Conservation (phyloP, 2,888 invertebrate genomes). For the Himalopsyche japonica region DNA sequence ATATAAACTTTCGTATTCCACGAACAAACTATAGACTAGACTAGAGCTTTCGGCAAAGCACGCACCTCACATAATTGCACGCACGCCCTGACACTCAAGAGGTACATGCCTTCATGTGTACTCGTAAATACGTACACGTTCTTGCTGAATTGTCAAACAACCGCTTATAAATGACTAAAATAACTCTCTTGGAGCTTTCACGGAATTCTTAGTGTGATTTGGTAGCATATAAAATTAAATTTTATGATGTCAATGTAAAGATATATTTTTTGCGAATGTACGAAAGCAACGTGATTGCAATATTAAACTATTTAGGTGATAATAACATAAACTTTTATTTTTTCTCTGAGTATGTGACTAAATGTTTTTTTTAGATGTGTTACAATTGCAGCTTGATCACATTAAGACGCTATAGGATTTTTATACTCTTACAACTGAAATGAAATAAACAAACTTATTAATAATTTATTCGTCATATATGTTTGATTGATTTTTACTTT, state of each 20-base stretch:
- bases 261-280: background rate
- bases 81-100: background rate
- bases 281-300: background rate
- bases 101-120: background rate
- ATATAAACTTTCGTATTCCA: too few relatives aligned
- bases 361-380: too few relatives aligned
- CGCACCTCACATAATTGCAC: background rate
- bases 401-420: too few relatives aligned
- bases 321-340: too few relatives aligned
- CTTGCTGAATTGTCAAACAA: background rate
- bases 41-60: background rate
- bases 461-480: too few relatives aligned
- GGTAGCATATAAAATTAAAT: background rate
- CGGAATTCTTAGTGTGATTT: background rate
- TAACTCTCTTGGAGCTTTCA: background rate
- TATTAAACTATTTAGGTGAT: background rate
- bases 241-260: background rate
- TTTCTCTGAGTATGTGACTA: too few relatives aligned
- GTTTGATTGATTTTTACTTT: too few relatives aligned
- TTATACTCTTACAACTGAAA: too few relatives aligned
- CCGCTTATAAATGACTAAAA: background rate
- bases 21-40: background rate
- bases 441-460: too few relatives aligned
- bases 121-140: conserved; percentile 1
- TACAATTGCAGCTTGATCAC: too few relatives aligned